A percentile compares a stretch with the other conserved stretches of the same genome.
Conservation (phyloP, 2,797 vertebrate species). For the Phyllotis vaccarum region DNA sequence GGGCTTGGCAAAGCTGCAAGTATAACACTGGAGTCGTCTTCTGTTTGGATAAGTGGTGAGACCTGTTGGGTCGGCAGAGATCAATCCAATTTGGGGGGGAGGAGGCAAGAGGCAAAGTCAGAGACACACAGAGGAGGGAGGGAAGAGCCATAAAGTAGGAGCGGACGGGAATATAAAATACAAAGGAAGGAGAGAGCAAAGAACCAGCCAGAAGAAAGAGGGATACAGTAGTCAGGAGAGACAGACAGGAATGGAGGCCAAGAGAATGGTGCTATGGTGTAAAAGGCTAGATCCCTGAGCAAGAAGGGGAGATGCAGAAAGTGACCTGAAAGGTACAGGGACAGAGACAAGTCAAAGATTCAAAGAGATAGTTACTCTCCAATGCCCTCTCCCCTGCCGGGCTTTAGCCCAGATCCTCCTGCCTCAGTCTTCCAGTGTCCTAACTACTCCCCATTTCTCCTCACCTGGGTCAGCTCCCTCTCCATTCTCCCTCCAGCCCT, state of each 20-base stretch:
- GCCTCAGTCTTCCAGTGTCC: neutral
- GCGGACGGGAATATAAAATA: neutral
- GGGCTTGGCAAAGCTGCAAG: slow-evolving; percentile 69
- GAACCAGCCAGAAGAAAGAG: neutral
- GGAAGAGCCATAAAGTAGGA: neutral
- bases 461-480: neutral
- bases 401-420: neutral
- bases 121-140: neutral
- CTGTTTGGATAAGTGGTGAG: neutral
- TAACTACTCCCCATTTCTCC: neutral
- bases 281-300: neutral
- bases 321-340: neutral
- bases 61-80: slow-evolving; percentile 6
- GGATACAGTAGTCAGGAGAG: neutral
- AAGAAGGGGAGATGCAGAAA: neutral
- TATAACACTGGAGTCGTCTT: slow-evolving; percentile 33
- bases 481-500: neutral
- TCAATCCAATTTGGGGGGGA: neutral
- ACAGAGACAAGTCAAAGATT: neutral
- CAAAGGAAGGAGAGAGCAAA: neutral
- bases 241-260: neutral
- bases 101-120: neutral
- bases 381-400: neutral
- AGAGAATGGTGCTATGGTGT: neutral
- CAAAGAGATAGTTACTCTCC: neutral